These are phyloP conservation scores for Chaetodon trifascialis DNA, from an alignment of 2,113 vertebrate species.

Conservation along the genomic window DNA sequence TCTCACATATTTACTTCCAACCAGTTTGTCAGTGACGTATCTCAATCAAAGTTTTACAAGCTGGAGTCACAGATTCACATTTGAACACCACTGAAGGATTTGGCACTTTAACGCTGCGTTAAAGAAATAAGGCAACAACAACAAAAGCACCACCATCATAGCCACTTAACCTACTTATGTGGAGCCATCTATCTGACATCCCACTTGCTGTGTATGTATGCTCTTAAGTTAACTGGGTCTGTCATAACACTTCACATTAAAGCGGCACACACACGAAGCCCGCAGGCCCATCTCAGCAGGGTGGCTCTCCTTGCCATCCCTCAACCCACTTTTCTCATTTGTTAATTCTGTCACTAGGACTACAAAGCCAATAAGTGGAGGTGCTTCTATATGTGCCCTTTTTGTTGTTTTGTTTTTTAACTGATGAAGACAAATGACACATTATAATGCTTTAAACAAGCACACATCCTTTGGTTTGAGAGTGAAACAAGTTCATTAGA, in stretches of 20 bases:
- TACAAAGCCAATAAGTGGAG: constrained; percentile 31
- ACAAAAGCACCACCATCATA: constrained; percentile 40
- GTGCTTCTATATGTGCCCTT: not conserved
- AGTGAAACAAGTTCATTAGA: not conserved
- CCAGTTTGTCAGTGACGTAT: not conserved
- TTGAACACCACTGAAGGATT: constrained; percentile 1
- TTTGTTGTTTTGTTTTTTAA: not conserved
- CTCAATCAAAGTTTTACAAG: not conserved
- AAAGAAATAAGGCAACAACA: constrained; percentile 19
- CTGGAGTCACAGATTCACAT: not conserved
- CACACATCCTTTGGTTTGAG: not conserved
- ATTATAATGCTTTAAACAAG: not conserved
- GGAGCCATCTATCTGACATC: constrained; percentile 41
- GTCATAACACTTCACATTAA: constrained; percentile 68
- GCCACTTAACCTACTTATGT: constrained; percentile 57
- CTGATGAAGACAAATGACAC: not conserved
- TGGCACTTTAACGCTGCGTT: not conserved
- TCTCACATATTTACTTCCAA: not conserved
- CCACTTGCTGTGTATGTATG: constrained; percentile 45
- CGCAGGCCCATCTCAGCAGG: constrained; percentile 54
- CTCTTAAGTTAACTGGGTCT: constrained; percentile 67
- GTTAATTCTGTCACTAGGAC: constrained; percentile 52
- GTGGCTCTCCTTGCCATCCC: constrained; percentile 38
- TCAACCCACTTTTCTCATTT: constrained; percentile 50
- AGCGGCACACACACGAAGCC: constrained; percentile 36